These are phyloP conservation scores for Rhorus exstirpatorius DNA, from an alignment of 2,888 invertebrate species.

Conservation along the genomic window DNA sequence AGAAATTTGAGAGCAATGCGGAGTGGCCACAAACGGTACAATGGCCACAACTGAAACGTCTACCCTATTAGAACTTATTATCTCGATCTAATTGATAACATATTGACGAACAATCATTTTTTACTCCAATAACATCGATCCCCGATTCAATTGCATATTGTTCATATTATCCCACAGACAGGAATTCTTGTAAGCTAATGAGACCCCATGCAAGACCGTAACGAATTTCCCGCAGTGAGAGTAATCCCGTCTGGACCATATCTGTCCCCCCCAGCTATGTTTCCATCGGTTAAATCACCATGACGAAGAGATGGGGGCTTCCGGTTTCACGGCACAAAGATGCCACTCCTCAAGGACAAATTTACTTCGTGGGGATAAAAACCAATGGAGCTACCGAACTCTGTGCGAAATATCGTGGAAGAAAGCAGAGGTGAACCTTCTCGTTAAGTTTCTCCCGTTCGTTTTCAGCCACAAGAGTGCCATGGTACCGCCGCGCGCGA, in stretches of 20 bases:
- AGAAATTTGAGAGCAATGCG: too few species aligned
- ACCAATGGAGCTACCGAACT: constrained; percentile 45
- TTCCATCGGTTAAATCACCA: constrained; percentile 71
- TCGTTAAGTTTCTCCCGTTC: constrained; percentile 58
- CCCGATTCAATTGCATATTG: background rate
- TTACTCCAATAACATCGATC: background rate
- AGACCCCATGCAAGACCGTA: constrained; percentile 29
- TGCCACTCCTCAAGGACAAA: constrained; percentile 75
- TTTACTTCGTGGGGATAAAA: constrained; percentile 34
- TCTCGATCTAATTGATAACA: background rate
- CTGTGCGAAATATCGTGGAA: constrained; percentile 5
- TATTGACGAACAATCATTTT: background rate
- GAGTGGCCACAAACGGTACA: too few species aligned
- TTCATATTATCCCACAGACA: background rate
- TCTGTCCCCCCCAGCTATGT: constrained; percentile 42
- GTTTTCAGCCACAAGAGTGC: constrained; percentile 26
- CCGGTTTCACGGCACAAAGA: constrained; percentile 71
- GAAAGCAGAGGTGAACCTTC: constrained; percentile 38
- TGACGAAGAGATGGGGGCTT: constrained; percentile 74
- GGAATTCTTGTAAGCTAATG: constrained; percentile 8
- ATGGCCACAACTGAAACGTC: too few species aligned
- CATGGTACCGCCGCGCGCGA: constrained; percentile 5
- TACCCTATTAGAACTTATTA: too few species aligned
- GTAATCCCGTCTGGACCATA: constrained; percentile 30
- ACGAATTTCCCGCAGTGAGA: constrained; percentile 23